Conservation (phyloP, 2,797 vertebrate species). For the Oreortyx pictus region DNA sequence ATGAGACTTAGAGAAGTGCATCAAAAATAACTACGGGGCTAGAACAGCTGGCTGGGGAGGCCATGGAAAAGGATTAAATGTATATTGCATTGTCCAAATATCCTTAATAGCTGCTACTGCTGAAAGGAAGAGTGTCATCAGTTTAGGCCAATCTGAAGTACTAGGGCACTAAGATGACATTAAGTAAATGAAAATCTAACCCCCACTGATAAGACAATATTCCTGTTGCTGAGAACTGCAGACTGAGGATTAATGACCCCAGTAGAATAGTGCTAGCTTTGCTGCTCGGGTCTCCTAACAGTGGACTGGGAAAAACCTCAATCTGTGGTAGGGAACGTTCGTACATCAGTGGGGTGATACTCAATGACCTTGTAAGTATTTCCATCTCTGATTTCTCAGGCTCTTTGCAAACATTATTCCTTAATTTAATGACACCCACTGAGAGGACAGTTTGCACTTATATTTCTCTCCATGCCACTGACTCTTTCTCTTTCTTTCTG, state of each 20-base stretch:
- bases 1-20: background rate
- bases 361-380: background rate
- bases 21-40: background rate
- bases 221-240: background rate
- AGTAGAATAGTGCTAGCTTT: constrained; percentile 7
- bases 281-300: constrained; percentile 1
- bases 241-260: constrained; percentile 10
- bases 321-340: background rate
- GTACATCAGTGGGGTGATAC: background rate
- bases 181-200: constrained; percentile 18
- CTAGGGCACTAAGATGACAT: background rate
- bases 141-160: constrained; percentile 7
- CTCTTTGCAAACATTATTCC: constrained; percentile 23
- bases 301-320: constrained; percentile 8
- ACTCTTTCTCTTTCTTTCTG: background rate
- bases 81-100: background rate
- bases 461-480: constrained; percentile 2
- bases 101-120: background rate
- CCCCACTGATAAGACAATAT: constrained; percentile 1
- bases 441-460: constrained; percentile 44
- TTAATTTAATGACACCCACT: background rate
- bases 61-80: background rate
- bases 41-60: constrained; percentile 7
- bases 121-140: constrained; percentile 21
- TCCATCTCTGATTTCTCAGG: constrained; percentile 21